Percentiles rank a stretch among this genome's conserved stretches.
phyloP scores from a whole-genome alignment of 2,888 invertebrate species.

The Taphrorychus bicolor region DNA sequence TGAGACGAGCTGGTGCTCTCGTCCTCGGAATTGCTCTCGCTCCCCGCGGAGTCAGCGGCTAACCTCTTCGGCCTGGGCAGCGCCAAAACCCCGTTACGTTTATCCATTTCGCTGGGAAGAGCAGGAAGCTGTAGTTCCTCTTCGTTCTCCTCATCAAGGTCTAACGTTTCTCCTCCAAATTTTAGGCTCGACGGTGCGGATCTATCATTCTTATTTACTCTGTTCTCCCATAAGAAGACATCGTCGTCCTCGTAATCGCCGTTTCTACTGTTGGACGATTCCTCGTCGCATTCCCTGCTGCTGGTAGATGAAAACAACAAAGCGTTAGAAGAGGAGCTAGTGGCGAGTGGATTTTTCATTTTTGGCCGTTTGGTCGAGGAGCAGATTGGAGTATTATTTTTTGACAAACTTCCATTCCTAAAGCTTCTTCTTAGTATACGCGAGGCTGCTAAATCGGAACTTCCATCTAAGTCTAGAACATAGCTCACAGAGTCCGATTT shows the following conservation, averaged over 20 bases:
- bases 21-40: constrained; percentile 69
- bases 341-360: constrained; percentile 56
- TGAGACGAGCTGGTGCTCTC: constrained; percentile 64
- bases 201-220: background rate
- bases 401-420: constrained; percentile 62
- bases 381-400: constrained; percentile 53
- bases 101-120: constrained; percentile 57
- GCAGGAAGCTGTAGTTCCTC: constrained; percentile 55
- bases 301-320: no score
- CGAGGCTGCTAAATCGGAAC: constrained; percentile 74
- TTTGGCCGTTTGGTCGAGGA: constrained; percentile 55
- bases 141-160: constrained; percentile 51
- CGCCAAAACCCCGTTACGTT: constrained; percentile 49
- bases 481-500: constrained; percentile 88
- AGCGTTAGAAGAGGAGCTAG: constrained; percentile 64
- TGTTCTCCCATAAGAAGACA: constrained; percentile 42
- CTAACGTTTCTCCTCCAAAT: constrained; percentile 40
- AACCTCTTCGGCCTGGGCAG: constrained; percentile 67
- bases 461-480: constrained; percentile 80
- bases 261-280: constrained; percentile 42
- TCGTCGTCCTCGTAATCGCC: constrained; percentile 46
- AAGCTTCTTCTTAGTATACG: constrained; percentile 75
- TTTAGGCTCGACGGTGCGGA: constrained; percentile 1
- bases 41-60: constrained; percentile 73
- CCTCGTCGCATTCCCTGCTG: constrained; percentile 46